Conservation (phyloP, 2,888 invertebrate species). For the Electrophaes corylata region DNA sequence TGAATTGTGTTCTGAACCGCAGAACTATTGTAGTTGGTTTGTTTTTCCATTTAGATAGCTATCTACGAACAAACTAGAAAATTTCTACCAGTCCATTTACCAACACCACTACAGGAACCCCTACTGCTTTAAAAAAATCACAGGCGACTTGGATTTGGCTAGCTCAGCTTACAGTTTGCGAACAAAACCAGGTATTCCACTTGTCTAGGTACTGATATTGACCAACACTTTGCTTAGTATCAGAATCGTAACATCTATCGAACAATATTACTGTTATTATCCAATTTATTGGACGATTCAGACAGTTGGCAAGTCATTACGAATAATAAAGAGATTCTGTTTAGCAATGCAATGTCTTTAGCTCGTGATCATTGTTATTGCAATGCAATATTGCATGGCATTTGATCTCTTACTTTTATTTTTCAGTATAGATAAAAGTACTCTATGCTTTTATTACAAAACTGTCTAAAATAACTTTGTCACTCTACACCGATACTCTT, state of each 20-base stretch:
- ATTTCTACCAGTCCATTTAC: too few species aligned
- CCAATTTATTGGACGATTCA: slow-evolving; percentile 11
- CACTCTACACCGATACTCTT: too few species aligned
- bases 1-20: too few species aligned
- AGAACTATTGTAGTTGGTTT: too few species aligned
- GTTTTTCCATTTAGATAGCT: too few species aligned
- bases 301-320: slow-evolving; percentile 4
- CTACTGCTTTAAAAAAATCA: too few species aligned
- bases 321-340: slow-evolving; percentile 12
- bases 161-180: too few species aligned
- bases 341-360: slow-evolving; percentile 6
- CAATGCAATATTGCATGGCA: slow-evolving; percentile 6
- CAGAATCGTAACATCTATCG: slow-evolving; percentile 10
- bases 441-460: neutral
- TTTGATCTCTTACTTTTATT: slow-evolving; percentile 1
- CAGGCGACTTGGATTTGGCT: too few species aligned
- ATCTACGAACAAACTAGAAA: too few species aligned
- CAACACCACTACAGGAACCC: too few species aligned
- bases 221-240: slow-evolving; percentile 8
- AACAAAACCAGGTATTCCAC: neutral
- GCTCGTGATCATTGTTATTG: slow-evolving; percentile 7
- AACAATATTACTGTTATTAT: slow-evolving; percentile 8
- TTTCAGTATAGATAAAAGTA: neutral
- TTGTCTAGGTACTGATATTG: neutral
- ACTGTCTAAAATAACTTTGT: neutral